phyloP scores from a whole-genome alignment of 2,113 vertebrate genomes.

The Trogon surrucura region DNA sequence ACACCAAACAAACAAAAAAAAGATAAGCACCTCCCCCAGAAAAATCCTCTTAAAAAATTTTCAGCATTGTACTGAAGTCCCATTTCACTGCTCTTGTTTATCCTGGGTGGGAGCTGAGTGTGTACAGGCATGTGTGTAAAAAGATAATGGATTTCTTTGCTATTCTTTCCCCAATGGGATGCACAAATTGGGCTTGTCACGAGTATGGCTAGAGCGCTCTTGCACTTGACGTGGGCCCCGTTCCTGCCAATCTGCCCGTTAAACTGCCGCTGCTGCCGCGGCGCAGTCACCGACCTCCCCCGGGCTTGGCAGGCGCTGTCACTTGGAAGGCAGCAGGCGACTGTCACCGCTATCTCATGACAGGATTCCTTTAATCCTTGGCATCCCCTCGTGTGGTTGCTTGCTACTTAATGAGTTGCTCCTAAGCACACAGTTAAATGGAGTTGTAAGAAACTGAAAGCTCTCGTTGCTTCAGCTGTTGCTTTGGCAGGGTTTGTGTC shows the following conservation, averaged over 20 bases:
- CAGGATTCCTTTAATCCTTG: constrained; percentile 64
- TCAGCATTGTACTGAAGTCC: not conserved
- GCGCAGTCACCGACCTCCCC: constrained; percentile 3
- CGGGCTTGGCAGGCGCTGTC: not conserved
- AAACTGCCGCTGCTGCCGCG: not conserved
- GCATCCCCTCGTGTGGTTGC: constrained; percentile 25
- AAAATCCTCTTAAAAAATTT: not conserved
- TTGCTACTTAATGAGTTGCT: constrained; percentile 69
- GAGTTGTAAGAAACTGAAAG: constrained; percentile 53
- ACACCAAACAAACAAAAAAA: not conserved
- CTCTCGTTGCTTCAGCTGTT: constrained; percentile 43
- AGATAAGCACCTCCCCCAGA: no score
- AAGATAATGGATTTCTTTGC: not conserved
- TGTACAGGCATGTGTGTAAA: not conserved
- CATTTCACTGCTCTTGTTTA: not conserved
- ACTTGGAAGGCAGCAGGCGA: constrained; percentile 50
- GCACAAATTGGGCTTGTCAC: not conserved
- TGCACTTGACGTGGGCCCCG: not conserved
- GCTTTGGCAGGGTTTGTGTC: constrained; percentile 36
- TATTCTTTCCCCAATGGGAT: not conserved
- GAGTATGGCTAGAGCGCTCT: not conserved
- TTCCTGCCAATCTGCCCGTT: constrained; percentile 20
- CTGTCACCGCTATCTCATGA: constrained; percentile 36
- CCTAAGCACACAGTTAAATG: constrained; percentile 36
- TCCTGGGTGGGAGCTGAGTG: not conserved